Base-by-base conservation (phyloP, 1,140 invertebrate genomes). In the Diorhabda carinulata region DNA sequence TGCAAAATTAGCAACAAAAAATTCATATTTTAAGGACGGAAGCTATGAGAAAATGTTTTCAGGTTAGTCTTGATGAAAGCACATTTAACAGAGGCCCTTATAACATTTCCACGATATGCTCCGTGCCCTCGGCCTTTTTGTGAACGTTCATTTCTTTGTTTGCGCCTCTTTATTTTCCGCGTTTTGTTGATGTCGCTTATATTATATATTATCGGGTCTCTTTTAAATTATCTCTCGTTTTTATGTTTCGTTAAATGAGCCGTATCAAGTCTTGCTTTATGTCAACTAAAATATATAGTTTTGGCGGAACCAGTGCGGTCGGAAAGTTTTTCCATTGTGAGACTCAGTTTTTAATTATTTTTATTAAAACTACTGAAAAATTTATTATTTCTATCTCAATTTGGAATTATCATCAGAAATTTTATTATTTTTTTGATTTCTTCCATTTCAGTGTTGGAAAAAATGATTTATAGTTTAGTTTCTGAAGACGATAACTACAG, bases 51-150 rank as follows among this genome's bases (percentile, higher is more conserved):
- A 42, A 62, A 10, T 62, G 44, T 62, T 62, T 62, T 62, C 25
- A n/a, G 61, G 41, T 62, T 43, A 3, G 61, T 9, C 6, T 44
- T 43, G 43, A 43, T 43, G 41, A 44, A 43, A 47, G 43, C 42
- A 10, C 61, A 43, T 62, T 62, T 5, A 62, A 8, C 41, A 44
- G 43, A 62, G 43, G 43, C 41, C 61, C 61, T 62, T 62, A 62
- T 62, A 43, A 43, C 61, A 62, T 62, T 62, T 52, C 43, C 43
- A 43, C 61, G 61, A 62, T 62, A 62, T 62, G 61, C 41, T 62
- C 9, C 44, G 41, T 62, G 61, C 41, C 61, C 61, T 62, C 61
- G 43, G 61, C 61, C 47, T 62, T 62, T 62, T 62, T 62, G 41
- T 43, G 10, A 52, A 43, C 61, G 61, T 43, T 44, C 61, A 25